Base-by-base conservation (phyloP, 2,888 invertebrate genomes). In the Eupithecia abbreviata region DNA sequence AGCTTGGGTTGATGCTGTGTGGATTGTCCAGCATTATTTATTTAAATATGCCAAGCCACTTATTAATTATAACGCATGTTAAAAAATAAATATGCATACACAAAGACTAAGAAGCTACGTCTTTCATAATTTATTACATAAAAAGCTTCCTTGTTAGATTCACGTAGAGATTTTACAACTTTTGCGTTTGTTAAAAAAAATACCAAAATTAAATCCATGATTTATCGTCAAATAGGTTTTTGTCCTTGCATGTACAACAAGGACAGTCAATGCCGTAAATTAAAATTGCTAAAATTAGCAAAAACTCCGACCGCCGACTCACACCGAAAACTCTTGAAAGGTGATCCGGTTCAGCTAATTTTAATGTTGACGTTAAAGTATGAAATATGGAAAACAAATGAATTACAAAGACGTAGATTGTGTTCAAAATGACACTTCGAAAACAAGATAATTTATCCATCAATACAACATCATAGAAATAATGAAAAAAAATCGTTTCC, bases 91-190 rank as follows among this genome's bases (percentile, higher is more conserved):
- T 47, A 10, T 47, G 10, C 10, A 49, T 49, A 47, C 10, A 49
- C 47, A 47, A 12, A 49, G 47, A 49, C 0, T 51, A 3, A 51
- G 15, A 51, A 51, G 15, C 7, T 55, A 55, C 13, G 2, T 9
- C 51, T 2, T 5, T 51, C 4, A 15, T 15, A 51, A 51, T 51
- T 5, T 15, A 15, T 5, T 49, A 13, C 15, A 1, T 47, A 58
- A 18, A 18, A 18, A 18, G 9, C 77, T 71, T 77, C 77, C 77
- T 72, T 43, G 30, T 71, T 65, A 74, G 77, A 74, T 77, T 30
- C 15, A 43, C 68, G 68, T 77, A 65, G 30, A 71, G 75, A 75
- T 75, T 43, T 7, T 10, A 68, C 9, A 45, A n/a, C n/a, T 55
- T 55, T 6, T 62, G 62, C 10, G 62, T 58, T 58, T 58, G 18